These are phyloP conservation scores for Helostoma temminkii DNA, from an alignment of 2,797 vertebrate species.

Conservation along the genomic window DNA sequence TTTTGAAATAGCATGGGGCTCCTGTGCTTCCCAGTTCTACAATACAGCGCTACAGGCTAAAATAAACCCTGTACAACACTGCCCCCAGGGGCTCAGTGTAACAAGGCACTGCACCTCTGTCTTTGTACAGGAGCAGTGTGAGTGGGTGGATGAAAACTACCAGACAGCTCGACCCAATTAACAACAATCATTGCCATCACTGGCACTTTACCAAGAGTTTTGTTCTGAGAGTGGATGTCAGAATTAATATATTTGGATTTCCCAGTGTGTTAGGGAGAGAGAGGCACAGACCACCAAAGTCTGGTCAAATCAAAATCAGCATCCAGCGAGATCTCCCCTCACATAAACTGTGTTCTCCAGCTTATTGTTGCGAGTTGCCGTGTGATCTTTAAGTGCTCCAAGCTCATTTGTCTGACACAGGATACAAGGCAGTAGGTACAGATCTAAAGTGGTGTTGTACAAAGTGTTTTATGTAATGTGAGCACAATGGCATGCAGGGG, in stretches of 20 bases:
- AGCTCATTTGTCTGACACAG: not conserved
- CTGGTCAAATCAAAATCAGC: slow-evolving; percentile 54
- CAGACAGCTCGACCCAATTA: slow-evolving; percentile 75
- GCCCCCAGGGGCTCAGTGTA: slow-evolving; percentile 69
- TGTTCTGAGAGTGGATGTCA: slow-evolving; percentile 32
- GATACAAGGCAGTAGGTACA: slow-evolving; percentile 3
- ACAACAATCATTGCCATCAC: slow-evolving; percentile 47
- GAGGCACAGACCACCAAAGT: slow-evolving; percentile 35
- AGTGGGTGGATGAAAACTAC: slow-evolving; percentile 64
- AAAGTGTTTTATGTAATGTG: not conserved
- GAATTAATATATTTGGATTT: slow-evolving; percentile 56
- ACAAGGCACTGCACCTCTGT: slow-evolving; percentile 50
- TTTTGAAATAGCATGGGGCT: slow-evolving; percentile 8
- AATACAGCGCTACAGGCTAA: slow-evolving; percentile 5
- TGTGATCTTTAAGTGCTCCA: not conserved
- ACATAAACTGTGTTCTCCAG: no score
- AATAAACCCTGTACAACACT: slow-evolving; percentile 72
- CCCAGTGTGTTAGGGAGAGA: slow-evolving; percentile 41
- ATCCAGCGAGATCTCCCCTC: slow-evolving; percentile 31
- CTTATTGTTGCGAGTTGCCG: not conserved
- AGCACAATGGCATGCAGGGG: not conserved
- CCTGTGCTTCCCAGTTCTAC: slow-evolving; percentile 11
- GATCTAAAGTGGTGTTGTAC: not conserved
- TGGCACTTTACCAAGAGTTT: slow-evolving; percentile 49
- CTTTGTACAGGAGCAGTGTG: slow-evolving; percentile 28